Evolutionary conservation across 2,888 invertebrate genomes (phyloP).

Genomic region (Cheilosia vulpina): DNA sequence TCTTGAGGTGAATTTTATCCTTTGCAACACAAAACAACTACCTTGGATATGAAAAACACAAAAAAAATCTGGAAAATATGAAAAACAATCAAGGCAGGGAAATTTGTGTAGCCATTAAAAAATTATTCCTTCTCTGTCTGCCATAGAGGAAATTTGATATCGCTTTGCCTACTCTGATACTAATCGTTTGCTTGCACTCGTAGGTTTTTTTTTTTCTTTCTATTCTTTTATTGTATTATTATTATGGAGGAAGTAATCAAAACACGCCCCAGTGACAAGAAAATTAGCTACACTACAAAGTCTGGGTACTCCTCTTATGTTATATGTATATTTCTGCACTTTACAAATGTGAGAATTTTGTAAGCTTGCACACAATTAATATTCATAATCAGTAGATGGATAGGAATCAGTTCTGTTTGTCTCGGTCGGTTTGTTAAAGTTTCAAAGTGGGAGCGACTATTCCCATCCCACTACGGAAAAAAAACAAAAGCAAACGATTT

Average conservation of each 20-base stretch:
- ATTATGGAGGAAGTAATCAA: constrained; percentile 35
- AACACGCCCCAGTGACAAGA: constrained; percentile 39
- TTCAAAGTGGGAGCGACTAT: constrained; percentile 41
- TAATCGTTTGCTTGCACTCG: constrained; percentile 17
- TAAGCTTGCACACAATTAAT: constrained; percentile 1
- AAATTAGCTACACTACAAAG: constrained; percentile 3
- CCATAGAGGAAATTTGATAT: constrained; percentile 1
- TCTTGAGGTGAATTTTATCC: neutral
- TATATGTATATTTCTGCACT: neutral
- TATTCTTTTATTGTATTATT: constrained; percentile 16
- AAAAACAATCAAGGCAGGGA: constrained; percentile 19
- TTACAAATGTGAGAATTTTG: neutral
- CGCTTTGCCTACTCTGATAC: constrained; percentile 3
- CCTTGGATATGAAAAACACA: neutral
- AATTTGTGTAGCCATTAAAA: constrained; percentile 37
- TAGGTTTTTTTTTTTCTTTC: neutral
- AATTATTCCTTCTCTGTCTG: constrained; percentile 33
- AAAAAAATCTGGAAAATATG: neutral
- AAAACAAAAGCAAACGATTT: constrained; percentile 44
- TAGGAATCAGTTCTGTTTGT: constrained; percentile 27
- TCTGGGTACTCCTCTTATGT: neutral
- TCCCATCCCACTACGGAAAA: constrained; percentile 29
- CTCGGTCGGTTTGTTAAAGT: constrained; percentile 6
- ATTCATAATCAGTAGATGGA: constrained; percentile 7
- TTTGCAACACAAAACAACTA: neutral